phyloP scores from a whole-genome alignment of 1,140 invertebrate species.

The Plectrocnemia conspersa region DNA sequence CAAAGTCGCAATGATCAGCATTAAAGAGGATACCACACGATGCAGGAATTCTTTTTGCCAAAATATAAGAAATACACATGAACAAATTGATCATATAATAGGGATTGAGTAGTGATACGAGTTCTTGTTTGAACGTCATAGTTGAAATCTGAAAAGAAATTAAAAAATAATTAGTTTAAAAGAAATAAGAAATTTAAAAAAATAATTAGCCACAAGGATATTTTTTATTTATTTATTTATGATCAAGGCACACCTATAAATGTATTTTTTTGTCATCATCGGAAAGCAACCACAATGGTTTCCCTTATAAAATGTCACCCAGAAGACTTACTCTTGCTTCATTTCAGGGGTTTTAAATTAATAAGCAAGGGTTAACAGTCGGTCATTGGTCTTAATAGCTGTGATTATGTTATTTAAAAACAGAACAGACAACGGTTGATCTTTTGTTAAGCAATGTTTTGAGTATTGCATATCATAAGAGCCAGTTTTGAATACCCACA shows the following conservation, averaged over 20 bases:
- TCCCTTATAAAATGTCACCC: too few relatives aligned
- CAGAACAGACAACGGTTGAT: neutral
- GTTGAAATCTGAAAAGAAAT: constrained; percentile 32
- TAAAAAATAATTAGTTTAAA: neutral
- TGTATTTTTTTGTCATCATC: neutral
- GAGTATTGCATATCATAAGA: neutral
- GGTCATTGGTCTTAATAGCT: neutral
- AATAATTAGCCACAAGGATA: neutral
- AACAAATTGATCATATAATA: constrained; percentile 87
- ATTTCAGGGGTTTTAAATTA: neutral
- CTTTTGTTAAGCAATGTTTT: neutral
- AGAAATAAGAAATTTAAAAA: neutral
- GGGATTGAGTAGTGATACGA: constrained; percentile 68
- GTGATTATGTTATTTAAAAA: neutral
- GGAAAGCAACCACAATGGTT: too few relatives aligned
- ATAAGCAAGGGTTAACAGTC: neutral
- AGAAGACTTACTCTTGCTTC: neutral
- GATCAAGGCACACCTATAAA: neutral
- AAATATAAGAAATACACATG: constrained; percentile 76
- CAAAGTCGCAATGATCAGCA: constrained; percentile 71
- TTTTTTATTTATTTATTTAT: neutral
- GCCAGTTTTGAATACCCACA: too few relatives aligned
- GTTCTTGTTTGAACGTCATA: constrained; percentile 70
- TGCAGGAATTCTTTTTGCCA: constrained; percentile 65
- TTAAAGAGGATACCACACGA: constrained; percentile 60